Percentiles rank a stretch among this genome's conserved stretches.
Conservation (phyloP, 2,888 invertebrate genomes). For the Oscheius sp. region DNA sequence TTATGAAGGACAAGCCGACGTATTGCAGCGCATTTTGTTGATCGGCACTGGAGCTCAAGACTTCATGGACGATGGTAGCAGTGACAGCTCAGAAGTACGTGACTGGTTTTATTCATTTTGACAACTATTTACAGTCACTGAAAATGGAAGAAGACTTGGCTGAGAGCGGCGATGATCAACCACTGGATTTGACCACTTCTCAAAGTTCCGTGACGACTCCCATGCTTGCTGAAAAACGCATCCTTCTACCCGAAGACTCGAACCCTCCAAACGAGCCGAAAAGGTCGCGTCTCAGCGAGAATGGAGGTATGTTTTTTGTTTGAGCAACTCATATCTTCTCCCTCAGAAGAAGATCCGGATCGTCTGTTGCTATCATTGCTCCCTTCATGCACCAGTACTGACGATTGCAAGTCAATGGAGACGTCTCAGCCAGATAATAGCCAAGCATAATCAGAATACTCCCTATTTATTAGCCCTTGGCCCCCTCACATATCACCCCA, state of each 20-base stretch:
- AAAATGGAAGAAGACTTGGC: too few relatives aligned
- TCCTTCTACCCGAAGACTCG: slow-evolving; percentile 10
- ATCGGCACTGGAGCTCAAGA: too few relatives aligned
- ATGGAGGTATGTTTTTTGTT: neutral
- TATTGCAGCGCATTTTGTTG: too few relatives aligned
- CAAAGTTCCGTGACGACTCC: slow-evolving; percentile 27
- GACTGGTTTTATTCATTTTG: too few relatives aligned
- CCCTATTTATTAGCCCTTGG: neutral
- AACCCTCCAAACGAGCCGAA: slow-evolving; percentile 18
- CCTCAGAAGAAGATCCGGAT: neutral
- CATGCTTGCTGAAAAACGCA: slow-evolving; percentile 25
- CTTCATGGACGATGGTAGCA: too few relatives aligned
- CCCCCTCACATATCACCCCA: neutral
- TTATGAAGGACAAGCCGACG: too few relatives aligned
- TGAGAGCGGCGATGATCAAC: slow-evolving; percentile 8
- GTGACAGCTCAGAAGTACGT: too few relatives aligned
- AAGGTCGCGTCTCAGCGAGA: slow-evolving; percentile 21
- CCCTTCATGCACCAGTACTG: slow-evolving; percentile 22
- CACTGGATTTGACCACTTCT: slow-evolving; percentile 17
- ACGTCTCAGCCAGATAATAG: slow-evolving; percentile 16
- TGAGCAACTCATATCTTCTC: neutral
- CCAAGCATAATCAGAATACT: slow-evolving; percentile 15
- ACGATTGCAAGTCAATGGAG: neutral
- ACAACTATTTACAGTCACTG: too few relatives aligned
- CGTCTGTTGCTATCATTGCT: slow-evolving; percentile 4